phyloP scores from a whole-genome alignment of 2,888 invertebrate species.

The Luffia ferchaultella region DNA sequence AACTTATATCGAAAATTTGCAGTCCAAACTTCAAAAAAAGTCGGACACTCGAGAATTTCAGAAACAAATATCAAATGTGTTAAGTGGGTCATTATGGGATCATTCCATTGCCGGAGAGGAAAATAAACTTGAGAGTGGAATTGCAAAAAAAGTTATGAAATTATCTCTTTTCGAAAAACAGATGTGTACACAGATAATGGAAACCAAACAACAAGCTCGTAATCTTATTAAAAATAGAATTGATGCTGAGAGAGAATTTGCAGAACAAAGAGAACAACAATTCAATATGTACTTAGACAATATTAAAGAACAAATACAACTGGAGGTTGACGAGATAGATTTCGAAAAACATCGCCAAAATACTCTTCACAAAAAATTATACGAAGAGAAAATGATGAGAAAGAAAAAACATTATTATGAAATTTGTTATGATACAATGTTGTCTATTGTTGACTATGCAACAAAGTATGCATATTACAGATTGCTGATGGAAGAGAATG shows the following conservation, averaged over 20 bases:
- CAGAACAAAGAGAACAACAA: conserved; percentile 53
- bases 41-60: conserved; percentile 52
- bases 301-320: conserved; percentile 46
- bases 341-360: conserved; percentile 58
- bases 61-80: conserved; percentile 49
- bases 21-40: conserved; percentile 42
- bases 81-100: conserved; percentile 62
- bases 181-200: conserved; percentile 69
- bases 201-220: conserved; percentile 66
- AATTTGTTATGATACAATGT: conserved; percentile 57
- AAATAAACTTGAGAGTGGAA: conserved; percentile 47
- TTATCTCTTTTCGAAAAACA: conserved; percentile 72
- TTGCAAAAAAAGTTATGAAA: conserved; percentile 65
- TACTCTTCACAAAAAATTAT: conserved; percentile 61
- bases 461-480: conserved; percentile 58
- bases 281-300: conserved; percentile 51
- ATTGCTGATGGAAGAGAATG: conserved; percentile 30
- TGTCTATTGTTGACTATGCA: conserved; percentile 65
- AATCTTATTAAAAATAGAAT: conserved; percentile 61
- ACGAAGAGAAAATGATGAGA: conserved; percentile 56
- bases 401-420: conserved; percentile 51
- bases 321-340: conserved; percentile 53
- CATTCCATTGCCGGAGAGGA: conserved; percentile 59
- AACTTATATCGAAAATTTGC: conserved; percentile 55
- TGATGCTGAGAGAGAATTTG: conserved; percentile 53